phyloP scores from a whole-genome alignment of 2,113 vertebrate species.

The Pangasianodon hypophthalmus region DNA sequence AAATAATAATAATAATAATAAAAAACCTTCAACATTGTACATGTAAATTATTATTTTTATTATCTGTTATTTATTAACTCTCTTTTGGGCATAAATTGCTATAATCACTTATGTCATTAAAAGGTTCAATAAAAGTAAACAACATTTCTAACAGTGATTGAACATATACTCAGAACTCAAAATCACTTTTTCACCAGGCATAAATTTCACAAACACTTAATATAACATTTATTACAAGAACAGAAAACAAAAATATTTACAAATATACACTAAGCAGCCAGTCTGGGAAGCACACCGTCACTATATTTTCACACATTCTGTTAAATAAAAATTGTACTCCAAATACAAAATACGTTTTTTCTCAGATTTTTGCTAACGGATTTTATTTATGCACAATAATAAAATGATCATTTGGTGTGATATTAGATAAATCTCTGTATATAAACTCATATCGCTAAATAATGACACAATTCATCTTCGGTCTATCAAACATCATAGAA shows the following conservation, averaged over 20 bases:
- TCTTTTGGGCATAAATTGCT: too few species aligned
- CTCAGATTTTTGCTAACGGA: background rate
- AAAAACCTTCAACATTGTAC: too few species aligned
- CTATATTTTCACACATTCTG: background rate
- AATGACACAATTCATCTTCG: background rate
- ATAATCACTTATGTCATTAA: too few species aligned
- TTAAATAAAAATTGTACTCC: background rate
- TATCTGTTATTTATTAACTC: too few species aligned
- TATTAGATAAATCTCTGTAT: background rate
- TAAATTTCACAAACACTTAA: background rate
- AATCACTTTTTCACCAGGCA: background rate
- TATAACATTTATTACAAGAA: background rate
- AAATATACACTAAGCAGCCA: background rate
- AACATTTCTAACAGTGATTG: too few species aligned
- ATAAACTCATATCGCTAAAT: background rate
- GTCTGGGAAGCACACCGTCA: background rate
- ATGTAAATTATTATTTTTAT: too few species aligned
- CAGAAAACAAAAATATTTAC: constrained; percentile 11
- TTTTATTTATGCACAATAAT: background rate
- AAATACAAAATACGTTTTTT: background rate
- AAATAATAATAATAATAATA: too few species aligned
- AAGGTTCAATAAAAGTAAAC: too few species aligned
- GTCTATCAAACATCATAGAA: background rate
- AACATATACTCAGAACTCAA: too few species aligned
- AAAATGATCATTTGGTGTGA: background rate